Conservation (phyloP, 2,888 invertebrate species). For the Cecidostiba fungosa region DNA sequence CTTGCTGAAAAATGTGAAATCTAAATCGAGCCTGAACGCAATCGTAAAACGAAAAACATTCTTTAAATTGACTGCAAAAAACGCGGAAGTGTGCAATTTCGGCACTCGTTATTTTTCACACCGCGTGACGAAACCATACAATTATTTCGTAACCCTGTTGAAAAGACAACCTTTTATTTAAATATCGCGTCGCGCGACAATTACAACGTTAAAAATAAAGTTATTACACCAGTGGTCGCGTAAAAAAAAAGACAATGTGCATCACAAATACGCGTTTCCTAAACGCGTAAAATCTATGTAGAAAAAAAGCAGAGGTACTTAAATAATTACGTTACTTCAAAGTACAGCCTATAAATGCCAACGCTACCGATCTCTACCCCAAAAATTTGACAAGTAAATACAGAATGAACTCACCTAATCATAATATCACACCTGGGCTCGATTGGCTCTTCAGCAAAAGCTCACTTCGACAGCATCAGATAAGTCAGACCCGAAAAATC, state of each 20-base stretch:
- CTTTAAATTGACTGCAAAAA: not conserved
- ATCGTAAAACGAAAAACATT: not conserved
- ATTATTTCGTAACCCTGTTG: conserved; percentile 1
- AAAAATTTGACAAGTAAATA: not conserved
- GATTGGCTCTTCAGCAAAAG: conserved; percentile 70
- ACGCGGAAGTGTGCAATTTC: not conserved
- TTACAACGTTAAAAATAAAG: too few species aligned
- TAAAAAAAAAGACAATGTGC: too few species aligned
- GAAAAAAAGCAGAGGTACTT: too few species aligned
- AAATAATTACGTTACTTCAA: too few species aligned
- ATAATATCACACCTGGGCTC: conserved; percentile 76
- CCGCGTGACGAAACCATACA: not conserved
- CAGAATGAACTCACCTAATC: conserved; percentile 76
- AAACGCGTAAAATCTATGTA: too few species aligned
- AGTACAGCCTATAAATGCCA: too few species aligned
- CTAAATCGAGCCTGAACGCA: not conserved
- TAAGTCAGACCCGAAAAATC: not conserved
- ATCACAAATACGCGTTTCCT: too few species aligned
- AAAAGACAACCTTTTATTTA: too few species aligned
- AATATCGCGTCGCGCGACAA: not conserved
- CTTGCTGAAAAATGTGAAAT: not conserved
- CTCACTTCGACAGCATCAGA: conserved; percentile 69
- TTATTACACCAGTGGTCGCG: too few species aligned
- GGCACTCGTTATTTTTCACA: not conserved
- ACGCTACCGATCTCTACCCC: too few species aligned